A percentile compares a stretch with the other conserved stretches of the same genome.
Evolutionary conservation across 1,140 invertebrate genomes (phyloP).

Genomic region (Pogonomyrmex barbatus): DNA sequence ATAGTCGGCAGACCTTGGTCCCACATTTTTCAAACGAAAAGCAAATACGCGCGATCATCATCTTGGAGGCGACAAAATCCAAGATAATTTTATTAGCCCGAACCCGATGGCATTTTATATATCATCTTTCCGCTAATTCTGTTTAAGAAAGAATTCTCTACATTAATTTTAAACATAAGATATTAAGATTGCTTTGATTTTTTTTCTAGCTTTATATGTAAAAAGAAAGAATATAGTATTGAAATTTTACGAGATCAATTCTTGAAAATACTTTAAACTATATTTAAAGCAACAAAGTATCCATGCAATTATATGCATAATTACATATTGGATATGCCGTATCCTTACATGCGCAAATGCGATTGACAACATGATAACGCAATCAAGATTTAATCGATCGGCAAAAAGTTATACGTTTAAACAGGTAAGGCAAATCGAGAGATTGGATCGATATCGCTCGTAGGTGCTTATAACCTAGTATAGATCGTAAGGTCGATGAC

Average conservation of each 20-base stretch:
- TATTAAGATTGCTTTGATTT: not conserved
- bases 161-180: not conserved
- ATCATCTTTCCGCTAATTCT: not conserved
- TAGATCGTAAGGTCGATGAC: slow-evolving; percentile 39
- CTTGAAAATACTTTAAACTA: not conserved
- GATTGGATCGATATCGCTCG: slow-evolving; percentile 49
- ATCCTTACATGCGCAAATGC: slow-evolving; percentile 6
- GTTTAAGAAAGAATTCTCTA: not conserved
- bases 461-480: slow-evolving; percentile 1
- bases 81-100: not conserved
- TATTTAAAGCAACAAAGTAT: not conserved
- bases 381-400: slow-evolving; percentile 25
- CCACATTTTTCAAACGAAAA: not conserved
- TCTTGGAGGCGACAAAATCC: not conserved
- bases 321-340: not conserved
- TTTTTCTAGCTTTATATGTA: not conserved
- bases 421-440: slow-evolving; percentile 50
- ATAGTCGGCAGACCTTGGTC: slow-evolving; percentile 79
- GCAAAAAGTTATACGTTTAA: slow-evolving; percentile 34
- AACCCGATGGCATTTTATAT: not conserved
- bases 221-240: not conserved
- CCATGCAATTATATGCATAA: not conserved
- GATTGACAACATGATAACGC: slow-evolving; percentile 29
- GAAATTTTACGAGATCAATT: not conserved
- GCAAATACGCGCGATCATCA: not conserved